These are phyloP conservation scores for Rotaria socialis DNA, from an alignment of 2,888 invertebrate species.

Conservation along the genomic window DNA sequence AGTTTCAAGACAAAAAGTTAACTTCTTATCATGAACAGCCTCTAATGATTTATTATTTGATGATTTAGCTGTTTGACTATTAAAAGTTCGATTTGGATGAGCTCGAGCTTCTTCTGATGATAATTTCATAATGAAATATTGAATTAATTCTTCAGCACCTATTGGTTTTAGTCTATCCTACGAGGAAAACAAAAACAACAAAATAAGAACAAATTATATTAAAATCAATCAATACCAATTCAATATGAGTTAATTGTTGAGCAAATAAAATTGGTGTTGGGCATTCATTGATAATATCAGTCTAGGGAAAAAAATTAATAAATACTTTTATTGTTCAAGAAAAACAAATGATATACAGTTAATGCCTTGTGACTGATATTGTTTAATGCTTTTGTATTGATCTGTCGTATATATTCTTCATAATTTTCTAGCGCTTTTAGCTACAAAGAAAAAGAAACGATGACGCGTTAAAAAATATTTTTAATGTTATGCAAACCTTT, in stretches of 20 bases:
- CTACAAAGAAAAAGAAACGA: not conserved
- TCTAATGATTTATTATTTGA: not conserved
- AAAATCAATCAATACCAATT: conserved; percentile 63
- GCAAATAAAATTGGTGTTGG: conserved; percentile 77
- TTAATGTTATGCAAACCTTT: conserved; percentile 15
- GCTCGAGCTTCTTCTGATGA: conserved; percentile 5
- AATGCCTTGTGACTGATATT: not conserved
- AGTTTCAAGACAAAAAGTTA: conserved; percentile 85
- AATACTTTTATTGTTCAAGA: too few relatives aligned
- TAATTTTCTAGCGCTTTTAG: not conserved
- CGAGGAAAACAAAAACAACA: not conserved
- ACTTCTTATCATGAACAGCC: conserved; percentile 71
- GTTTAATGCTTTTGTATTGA: not conserved
- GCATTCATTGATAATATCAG: conserved; percentile 65
- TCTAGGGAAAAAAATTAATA: not conserved
- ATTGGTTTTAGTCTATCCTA: conserved; percentile 82
- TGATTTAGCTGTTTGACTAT: not conserved
- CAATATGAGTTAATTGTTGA: conserved; percentile 87
- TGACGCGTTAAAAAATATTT: not conserved
- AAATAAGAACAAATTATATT: not conserved
- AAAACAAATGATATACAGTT: not conserved
- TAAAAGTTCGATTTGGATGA: not conserved
- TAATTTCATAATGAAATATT: conserved; percentile 68
- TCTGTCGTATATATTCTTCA: conserved; percentile 24
- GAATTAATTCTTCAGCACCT: conserved; percentile 93